Evolutionary conservation across 1,140 invertebrate genomes (phyloP), one percentile per base, ranked within the genome.

Genomic region (Tetramorium simillimum): DNA sequence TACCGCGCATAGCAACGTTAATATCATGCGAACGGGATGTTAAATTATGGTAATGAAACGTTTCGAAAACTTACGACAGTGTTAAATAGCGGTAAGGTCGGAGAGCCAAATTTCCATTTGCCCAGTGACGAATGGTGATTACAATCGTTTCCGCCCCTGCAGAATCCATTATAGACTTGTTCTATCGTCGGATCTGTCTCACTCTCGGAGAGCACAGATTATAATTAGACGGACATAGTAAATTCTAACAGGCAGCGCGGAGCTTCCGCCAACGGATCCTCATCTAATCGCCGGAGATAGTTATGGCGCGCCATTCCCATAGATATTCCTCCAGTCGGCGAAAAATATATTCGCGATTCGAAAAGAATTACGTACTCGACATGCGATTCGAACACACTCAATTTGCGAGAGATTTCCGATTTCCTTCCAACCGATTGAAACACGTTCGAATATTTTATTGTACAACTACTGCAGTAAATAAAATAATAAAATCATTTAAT

Each of bases 1-100:
- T 76, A 88, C 70, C 24, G 72, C 63, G 81, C 86, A 37, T 77
- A 53, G 49, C 53, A 67, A 18, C 78, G 62, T 81, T 90, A 90
- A 91, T 90, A 86, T 85, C 60, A 85, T 84, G 86, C 86, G 91
- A 92, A 92, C 87, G 88, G 88, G 85, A 91, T 88, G 89, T 87
- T 90, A 88, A 91, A 92, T 92, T 92, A 92, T 91, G 91, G 85
- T 92, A 92, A 92, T 90, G 88, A 90, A 91, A 87, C 89, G 84
- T 62, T 62, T 80, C 49, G 88, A 89, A 86, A 88, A 91, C 89
- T 86, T 86, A 88, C 80, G 88, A 89, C 82, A 73, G 73, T 76
- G 87, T 90, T 91, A 89, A 92, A 90, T 87, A 91, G 86, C 87
- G 63, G 70, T 89, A 86, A 88, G 84, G 73, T 78, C 76, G 90